Evolutionary conservation across 2,113 vertebrate species (phyloP), one percentile per base, ranked within the genome.

Genomic region (Smithornis capensis): DNA sequence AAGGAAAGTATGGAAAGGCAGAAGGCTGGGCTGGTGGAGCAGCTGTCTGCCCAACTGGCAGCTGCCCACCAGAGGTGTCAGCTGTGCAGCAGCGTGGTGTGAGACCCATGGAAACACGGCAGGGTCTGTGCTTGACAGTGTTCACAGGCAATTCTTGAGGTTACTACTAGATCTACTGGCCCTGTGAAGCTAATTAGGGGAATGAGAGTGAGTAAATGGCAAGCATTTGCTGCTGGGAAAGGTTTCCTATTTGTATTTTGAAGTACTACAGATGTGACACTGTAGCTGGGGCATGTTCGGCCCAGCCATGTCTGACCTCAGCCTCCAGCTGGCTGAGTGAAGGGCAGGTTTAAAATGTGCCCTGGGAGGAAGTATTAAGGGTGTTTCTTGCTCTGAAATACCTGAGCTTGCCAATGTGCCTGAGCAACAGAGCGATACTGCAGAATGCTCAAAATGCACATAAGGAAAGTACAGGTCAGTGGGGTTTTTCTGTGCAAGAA

Each of bases 101-200:
- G 47, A 56, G 67, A 31, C 47, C 65, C 59, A 0, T 25, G 7
- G 9, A 18, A 42, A 27, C 40, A n/a, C 21, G 38, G 29, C 33
- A 5, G 65, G 45, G 60, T 65, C 53, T 2, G 12, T 19, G 64
- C n/a, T 69, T 45, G n/a, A n/a, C 44, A 16, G 13, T 1, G 5
- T 44, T 27, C 80, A 1, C 35, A 47, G n/a, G 52, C 91, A 33
- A 64, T 38, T 52, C 65, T 49, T 5, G 4, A 4, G 50, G 5
- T 2, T 8, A 3, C 25, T 8, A 2, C 1, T 21, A 10, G 1
- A 21, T 14, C 57, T 24, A 0, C 65, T 6, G 38, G 28, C 13
- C 22, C 55, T 3, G 4, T 4, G 29, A 37, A 42, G n/a, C 21
- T 50, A 24, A 22, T 29, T 6, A 4, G 59, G 25, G 56, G 63